Conservation (phyloP, 2,113 vertebrate genomes). For the Azemiops feae region DNA sequence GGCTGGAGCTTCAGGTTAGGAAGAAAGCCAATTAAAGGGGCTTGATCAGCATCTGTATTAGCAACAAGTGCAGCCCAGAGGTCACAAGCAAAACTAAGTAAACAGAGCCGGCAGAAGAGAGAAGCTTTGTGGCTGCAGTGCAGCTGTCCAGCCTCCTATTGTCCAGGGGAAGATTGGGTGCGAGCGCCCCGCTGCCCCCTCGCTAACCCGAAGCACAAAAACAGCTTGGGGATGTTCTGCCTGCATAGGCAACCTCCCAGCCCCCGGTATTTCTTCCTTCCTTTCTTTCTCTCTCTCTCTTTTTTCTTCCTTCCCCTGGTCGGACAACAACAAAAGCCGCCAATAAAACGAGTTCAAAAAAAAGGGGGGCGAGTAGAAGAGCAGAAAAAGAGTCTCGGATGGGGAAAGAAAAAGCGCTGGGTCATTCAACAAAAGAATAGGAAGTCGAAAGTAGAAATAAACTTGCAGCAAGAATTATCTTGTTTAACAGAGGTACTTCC, state of each 20-base stretch:
- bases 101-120: conserved; percentile 83
- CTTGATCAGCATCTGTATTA: conserved; percentile 73
- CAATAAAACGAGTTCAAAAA: conserved; percentile 72
- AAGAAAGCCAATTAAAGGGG: conserved; percentile 77
- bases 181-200: conserved; percentile 78
- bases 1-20: conserved; percentile 46
- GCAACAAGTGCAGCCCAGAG: conserved; percentile 69
- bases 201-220: conserved; percentile 84
- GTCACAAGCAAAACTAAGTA: conserved; percentile 84
- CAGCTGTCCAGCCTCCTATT: conserved; percentile 88
- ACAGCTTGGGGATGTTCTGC: conserved; percentile 82
- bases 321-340: conserved; percentile 75
- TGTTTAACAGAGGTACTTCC: conserved; percentile 69
- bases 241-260: conserved; percentile 76
- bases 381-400: conserved; percentile 60
- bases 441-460: conserved; percentile 71
- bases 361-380: conserved; percentile 56
- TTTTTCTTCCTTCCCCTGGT: conserved; percentile 50
- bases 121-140: conserved; percentile 79
- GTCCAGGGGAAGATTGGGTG: conserved; percentile 80
- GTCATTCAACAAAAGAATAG: conserved; percentile 71
- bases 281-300: not conserved
- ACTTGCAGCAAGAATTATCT: conserved; percentile 78
- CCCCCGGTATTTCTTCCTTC: conserved; percentile 48
- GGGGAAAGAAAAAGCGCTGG: conserved; percentile 61